phyloP scores from a whole-genome alignment of 37 sponge, comb jelly and placozoan species.

The Hexactinellida sp. region DNA sequence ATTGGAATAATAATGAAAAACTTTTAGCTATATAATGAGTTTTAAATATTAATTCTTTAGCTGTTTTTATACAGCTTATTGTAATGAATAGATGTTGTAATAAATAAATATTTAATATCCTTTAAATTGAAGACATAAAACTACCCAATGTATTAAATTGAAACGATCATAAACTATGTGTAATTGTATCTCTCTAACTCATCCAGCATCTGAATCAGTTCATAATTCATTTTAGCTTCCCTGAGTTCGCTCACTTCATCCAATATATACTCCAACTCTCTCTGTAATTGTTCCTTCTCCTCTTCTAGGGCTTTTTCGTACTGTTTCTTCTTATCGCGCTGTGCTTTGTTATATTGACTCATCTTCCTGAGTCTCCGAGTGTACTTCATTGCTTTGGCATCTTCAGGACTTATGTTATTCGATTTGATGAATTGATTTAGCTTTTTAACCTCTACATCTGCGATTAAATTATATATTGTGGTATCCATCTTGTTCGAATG shows the following conservation, averaged over 20 bases:
- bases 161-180: no score
- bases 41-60: no score
- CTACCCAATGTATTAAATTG: no score
- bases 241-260: background rate
- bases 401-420: background rate
- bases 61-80: no score
- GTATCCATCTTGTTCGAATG: background rate
- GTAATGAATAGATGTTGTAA: no score
- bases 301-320: background rate
- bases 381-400: background rate
- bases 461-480: background rate
- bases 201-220: background rate
- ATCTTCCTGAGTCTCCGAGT: background rate
- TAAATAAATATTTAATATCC: no score
- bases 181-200: background rate
- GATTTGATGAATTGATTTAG: background rate
- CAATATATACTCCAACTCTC: background rate
- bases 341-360: conserved; percentile 12
- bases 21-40: no score
- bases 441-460: conserved; percentile 1
- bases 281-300: background rate
- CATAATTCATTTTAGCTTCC: background rate
- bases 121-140: no score
- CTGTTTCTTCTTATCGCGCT: background rate
- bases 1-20: no score